Evolutionary conservation across 2,797 vertebrate genomes (phyloP), one percentile per base, ranked within the genome.

Genomic region (Brotula barbata): DNA sequence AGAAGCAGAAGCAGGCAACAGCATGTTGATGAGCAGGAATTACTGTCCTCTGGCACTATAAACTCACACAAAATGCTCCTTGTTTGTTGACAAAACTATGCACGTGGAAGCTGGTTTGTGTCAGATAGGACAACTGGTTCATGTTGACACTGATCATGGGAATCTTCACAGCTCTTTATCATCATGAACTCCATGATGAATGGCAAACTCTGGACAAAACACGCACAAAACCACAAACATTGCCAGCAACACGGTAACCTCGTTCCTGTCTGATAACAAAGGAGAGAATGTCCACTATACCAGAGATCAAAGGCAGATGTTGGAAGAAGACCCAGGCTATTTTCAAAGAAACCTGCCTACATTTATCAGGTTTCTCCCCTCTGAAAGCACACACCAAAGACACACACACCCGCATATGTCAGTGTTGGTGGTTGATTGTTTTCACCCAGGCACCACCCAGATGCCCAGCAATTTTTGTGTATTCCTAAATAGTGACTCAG

Each of bases 221-320:
- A 36, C 39, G 20, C 19, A 16, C 23, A 10, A 58, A 66, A 63
- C 44, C 43, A 5, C 40, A 41, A 25, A 4, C 23, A 41, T 23
- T 36, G 22, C 33, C n/a, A 50, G 40, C 49, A 62, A 39, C 42
- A 65, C 44, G 2, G 51, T 3, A 39, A 33, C 58, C 44, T 42
- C 19, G 25, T 51, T 58, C 44, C 36, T 45, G 19, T 11, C 28
- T 64, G 41, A 71, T 44, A 67, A 68, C 28, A 59, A 68, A 49
- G 28, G 21, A 55, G 59, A 62, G 31, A 47, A 55, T 19, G 0
- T 72, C 37, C 36, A 25, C 12, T 56, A 7, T 15, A 42, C 36
- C 41, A 6, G 2, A 2, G 4, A 78, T 84, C 68, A 58, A 58
- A 75, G 33, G 40, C 70, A 86, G 74, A 85, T 82, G 69, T 74